A percentile compares a stretch with the other conserved stretches of the same genome.
phyloP scores from a whole-genome alignment of 2,113 vertebrate species.

The Hyaena hyaena region DNA sequence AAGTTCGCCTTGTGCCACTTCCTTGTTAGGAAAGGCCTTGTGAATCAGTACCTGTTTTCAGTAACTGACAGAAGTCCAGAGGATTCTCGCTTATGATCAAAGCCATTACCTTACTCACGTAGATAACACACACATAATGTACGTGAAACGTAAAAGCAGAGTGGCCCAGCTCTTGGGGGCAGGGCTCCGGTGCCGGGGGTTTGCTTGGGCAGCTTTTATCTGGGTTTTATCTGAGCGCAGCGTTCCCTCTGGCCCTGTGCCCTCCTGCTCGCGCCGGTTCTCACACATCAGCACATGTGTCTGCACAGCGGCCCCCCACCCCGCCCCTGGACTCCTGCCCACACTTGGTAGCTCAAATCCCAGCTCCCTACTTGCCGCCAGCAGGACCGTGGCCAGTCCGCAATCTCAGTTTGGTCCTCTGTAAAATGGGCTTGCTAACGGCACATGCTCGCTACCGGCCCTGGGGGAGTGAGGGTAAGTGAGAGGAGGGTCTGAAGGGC shows the following conservation, averaged over 20 bases:
- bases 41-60: too few species aligned
- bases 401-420: not conserved
- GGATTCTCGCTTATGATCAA: not conserved
- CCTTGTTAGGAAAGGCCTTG: not conserved
- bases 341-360: not conserved
- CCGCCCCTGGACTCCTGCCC: too few species aligned
- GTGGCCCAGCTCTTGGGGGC: not conserved
- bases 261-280: not conserved
- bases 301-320: not conserved
- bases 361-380: not conserved
- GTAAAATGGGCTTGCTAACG: not conserved
- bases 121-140: rapidly evolving
- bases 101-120: not conserved
- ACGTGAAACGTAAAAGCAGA: not conserved
- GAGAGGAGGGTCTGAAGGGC: not conserved
- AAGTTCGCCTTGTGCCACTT: not conserved
- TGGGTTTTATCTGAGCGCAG: not conserved
- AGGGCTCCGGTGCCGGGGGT: not conserved
- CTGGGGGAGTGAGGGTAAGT: not conserved
- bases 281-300: not conserved
- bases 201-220: not conserved
- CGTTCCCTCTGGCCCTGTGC: not conserved
- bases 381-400: not conserved
- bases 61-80: not conserved
- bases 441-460: too few species aligned